These are phyloP conservation scores for Pangasius djambal DNA, from an alignment of 2,797 vertebrate genomes.

Conservation along the genomic window DNA sequence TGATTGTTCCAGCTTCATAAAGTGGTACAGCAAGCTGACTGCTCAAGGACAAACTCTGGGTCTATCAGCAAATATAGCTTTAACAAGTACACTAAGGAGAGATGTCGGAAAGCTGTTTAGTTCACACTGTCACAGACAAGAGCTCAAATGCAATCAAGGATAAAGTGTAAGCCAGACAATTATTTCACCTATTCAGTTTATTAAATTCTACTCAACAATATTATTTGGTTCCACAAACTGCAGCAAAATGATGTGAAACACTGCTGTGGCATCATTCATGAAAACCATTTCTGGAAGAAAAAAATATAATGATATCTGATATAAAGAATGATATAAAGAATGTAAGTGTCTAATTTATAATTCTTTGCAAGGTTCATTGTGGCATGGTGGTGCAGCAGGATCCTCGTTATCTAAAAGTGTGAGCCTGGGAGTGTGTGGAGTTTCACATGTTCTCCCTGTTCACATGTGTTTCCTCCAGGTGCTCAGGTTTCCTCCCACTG, in stretches of 20 bases:
- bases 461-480: neutral
- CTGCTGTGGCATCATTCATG: neutral
- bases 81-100: slow-evolving; percentile 2
- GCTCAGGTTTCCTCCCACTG: neutral
- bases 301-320: neutral
- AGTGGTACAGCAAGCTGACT: neutral
- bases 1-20: neutral
- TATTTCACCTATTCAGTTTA: neutral
- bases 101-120: neutral
- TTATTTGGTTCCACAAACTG: neutral
- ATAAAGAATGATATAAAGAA: neutral
- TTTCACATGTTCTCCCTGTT: neutral
- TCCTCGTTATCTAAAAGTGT: too few relatives aligned
- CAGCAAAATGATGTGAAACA: neutral
- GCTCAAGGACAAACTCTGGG: slow-evolving; percentile 10
- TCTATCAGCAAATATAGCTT: neutral
- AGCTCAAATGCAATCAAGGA: neutral
- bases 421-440: neutral
- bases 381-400: neutral
- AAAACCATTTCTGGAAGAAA: neutral
- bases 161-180: neutral
- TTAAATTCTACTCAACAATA: neutral
- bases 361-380: neutral
- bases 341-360: neutral
- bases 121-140: neutral